phyloP scores from a whole-genome alignment of 2,888 invertebrate species.

The Parelbella ahira region DNA sequence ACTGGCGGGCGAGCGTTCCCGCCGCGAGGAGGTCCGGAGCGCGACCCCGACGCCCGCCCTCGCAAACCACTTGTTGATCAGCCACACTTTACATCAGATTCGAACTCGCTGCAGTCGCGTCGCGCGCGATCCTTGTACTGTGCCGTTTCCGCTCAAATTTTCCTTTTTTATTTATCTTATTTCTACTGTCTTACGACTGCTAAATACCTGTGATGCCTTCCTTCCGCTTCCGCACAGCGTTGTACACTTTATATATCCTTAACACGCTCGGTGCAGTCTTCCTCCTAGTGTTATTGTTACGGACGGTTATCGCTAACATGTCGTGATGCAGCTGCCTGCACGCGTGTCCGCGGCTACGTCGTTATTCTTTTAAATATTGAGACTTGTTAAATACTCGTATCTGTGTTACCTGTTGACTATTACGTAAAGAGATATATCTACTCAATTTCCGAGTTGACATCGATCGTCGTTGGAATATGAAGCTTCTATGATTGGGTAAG shows the following conservation, averaged over 20 bases:
- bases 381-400: conserved; percentile 71
- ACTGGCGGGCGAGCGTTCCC: conserved; percentile 76
- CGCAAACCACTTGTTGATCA: conserved; percentile 74
- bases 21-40: conserved; percentile 57
- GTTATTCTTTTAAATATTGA: conserved; percentile 75
- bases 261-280: conserved; percentile 59
- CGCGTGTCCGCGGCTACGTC: conserved; percentile 50
- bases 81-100: conserved; percentile 48
- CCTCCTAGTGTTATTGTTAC: conserved; percentile 64
- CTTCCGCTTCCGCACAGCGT: conserved; percentile 60
- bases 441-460: conserved; percentile 51
- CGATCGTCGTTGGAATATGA: conserved; percentile 56
- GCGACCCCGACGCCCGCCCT: conserved; percentile 58
- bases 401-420: conserved; percentile 79
- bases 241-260: conserved; percentile 42
- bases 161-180: conserved; percentile 29
- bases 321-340: conserved; percentile 41
- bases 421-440: conserved; percentile 61
- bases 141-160: conserved; percentile 34
- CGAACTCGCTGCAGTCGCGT: conserved; percentile 47
- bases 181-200: conserved; percentile 30
- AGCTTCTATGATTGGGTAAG: conserved; percentile 30
- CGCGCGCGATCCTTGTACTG: conserved; percentile 45
- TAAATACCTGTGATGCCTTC: conserved; percentile 64
- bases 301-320: conserved; percentile 48